Evolutionary conservation across 2,113 vertebrate genomes (phyloP), one percentile per base, ranked within the genome.

Genomic region (Neopipo cinnamomea): DNA sequence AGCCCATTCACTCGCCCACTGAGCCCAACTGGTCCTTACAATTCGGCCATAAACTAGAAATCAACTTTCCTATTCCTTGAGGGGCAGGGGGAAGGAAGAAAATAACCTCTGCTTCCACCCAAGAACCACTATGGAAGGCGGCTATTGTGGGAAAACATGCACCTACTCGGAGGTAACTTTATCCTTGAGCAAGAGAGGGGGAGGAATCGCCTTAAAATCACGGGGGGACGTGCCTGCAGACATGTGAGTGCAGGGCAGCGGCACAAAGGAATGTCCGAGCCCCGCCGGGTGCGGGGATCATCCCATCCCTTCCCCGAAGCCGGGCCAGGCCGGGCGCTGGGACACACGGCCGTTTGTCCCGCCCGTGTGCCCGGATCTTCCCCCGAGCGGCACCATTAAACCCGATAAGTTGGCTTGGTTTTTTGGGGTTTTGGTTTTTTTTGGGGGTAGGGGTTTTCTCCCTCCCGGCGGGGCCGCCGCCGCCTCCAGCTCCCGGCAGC

Each of bases 211-310:
- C 85, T 41, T 47, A 8, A 22, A 67, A 41, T 10, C 44, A 30
- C 55, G 30, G 15, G 44, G 85, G 70, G 22, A 18, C 14, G 80
- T 33, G 82, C 55, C 74, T 61, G 44, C 70, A 37, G 59, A 41
- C 49, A 14, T 16, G 70, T 6, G 91, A 59, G 79, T 4, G 27
- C 83, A 5, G 80, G 90, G 87, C 72, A 85, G 75, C n/a, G 62
- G 87, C 92, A 95, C 95, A 94, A 95, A 92, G 83, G 77, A 49
- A 41, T 11, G 85, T 25, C 79, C 58, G 65, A 59, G 37, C 59
- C 84, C 73, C 14, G 47, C 28, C n/a, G 75, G 33, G 49, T 47
- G 52, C 63, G 28, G 59, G 72, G 11, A 71, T 68, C 79, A 31
- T 39, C 28, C 52, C 25, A 23, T 63, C 27, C 21, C 33, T n/a